Percentiles rank a stretch among this genome's conserved stretches.
These are phyloP conservation scores for Geodia barretti DNA, from an alignment of 37 sponge, comb jelly and placozoan species.

Conservation along the genomic window DNA sequence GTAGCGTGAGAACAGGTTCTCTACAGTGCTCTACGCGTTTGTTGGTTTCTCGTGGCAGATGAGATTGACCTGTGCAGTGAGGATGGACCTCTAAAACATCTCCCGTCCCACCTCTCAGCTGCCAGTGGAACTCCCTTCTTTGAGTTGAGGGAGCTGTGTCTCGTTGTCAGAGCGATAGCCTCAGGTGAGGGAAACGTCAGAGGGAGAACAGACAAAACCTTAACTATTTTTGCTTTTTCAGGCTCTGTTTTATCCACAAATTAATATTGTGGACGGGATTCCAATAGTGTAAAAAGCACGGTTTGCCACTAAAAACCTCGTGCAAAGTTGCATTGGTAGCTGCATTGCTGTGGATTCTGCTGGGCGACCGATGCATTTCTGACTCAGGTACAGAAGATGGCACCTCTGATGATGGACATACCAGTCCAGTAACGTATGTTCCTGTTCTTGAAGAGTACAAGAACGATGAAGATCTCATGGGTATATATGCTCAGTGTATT, in stretches of 20 bases:
- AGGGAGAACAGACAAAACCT: no score
- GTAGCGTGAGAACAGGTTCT: neutral
- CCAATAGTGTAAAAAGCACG: no score
- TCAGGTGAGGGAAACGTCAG: no score
- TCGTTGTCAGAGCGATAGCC: conserved; percentile 34
- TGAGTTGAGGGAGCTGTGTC: conserved; percentile 33
- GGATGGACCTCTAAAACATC: conserved; percentile 37
- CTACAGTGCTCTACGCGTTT: neutral
- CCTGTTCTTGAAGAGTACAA: neutral
- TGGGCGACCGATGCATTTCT: neutral
- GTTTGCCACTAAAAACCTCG: no score
- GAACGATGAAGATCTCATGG: neutral
- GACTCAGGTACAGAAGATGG: neutral
- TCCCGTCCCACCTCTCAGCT: neutral
- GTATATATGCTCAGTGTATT: no score
- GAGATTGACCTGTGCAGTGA: conserved; percentile 22
- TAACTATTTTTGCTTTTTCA: no score
- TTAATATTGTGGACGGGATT: no score
- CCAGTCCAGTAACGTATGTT: neutral
- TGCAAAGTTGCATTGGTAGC: no score
- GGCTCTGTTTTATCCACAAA: no score
- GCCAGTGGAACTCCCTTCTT: conserved; percentile 34
- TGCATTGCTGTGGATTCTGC: no score
- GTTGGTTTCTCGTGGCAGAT: neutral
- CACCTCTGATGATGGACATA: no score